Evolutionary conservation across 2,888 invertebrate species (phyloP).

Genomic region (Xanthorhoe designata): DNA sequence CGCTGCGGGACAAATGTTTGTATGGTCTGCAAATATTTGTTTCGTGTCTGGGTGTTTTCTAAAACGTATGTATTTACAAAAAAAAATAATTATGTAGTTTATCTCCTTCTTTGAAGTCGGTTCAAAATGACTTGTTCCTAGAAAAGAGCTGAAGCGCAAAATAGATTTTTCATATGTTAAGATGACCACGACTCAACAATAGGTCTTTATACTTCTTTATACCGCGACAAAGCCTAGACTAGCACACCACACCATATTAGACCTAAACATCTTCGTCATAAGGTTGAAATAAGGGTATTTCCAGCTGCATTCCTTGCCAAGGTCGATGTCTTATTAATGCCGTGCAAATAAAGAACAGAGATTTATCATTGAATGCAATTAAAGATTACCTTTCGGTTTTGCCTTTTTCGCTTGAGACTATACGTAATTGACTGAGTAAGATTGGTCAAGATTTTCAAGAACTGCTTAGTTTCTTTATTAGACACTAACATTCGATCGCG

Average conservation of each 20-base stretch:
- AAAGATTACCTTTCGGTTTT: slow-evolving; percentile 41
- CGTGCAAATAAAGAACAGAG: slow-evolving; percentile 49
- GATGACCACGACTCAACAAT: slow-evolving; percentile 17
- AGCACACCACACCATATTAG: slow-evolving; percentile 41
- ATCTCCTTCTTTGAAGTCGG: background rate
- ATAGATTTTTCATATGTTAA: background rate
- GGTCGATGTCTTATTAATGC: slow-evolving; percentile 65
- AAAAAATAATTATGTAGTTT: too few relatives aligned
- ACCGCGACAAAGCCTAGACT: slow-evolving; percentile 36
- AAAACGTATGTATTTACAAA: too few relatives aligned
- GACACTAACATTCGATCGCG: too few relatives aligned
- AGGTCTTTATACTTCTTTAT: slow-evolving; percentile 8
- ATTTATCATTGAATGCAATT: slow-evolving; percentile 53
- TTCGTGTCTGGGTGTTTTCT: too few relatives aligned
- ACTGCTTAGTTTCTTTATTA: too few relatives aligned
- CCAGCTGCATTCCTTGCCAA: slow-evolving; percentile 70
- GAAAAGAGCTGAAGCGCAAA: background rate
- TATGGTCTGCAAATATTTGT: too few relatives aligned
- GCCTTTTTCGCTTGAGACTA: background rate
- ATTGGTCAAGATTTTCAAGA: too few relatives aligned
- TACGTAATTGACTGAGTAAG: background rate
- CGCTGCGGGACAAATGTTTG: too few relatives aligned
- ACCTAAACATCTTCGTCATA: slow-evolving; percentile 54
- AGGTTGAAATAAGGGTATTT: slow-evolving; percentile 53
- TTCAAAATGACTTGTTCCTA: background rate